A percentile compares a stretch with the other conserved stretches of the same genome.
Evolutionary conservation across 2,113 vertebrate species (phyloP).

Genomic region (Alligator sinensis): DNA sequence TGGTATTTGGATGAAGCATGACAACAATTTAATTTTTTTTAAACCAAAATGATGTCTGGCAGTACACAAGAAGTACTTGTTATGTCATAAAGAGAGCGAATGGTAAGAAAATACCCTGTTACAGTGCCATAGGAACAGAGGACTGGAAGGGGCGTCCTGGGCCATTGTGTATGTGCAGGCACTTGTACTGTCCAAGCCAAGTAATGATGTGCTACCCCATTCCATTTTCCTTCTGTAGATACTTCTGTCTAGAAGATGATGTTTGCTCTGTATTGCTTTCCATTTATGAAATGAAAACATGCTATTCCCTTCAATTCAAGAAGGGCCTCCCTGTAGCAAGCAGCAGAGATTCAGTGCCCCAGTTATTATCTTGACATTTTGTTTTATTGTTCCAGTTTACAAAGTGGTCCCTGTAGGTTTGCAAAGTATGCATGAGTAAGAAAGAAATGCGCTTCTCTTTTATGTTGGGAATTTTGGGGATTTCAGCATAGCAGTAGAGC

Average conservation of each 20-base stretch:
- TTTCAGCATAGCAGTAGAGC: not conserved
- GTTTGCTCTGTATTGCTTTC: not conserved
- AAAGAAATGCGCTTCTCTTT: constrained; percentile 18
- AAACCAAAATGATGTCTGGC: not conserved
- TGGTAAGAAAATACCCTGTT: not conserved
- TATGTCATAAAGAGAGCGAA: not conserved
- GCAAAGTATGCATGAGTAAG: constrained; percentile 57
- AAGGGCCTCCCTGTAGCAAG: not conserved
- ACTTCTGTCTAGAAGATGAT: not conserved
- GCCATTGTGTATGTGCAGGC: too few species aligned
- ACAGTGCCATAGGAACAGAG: too few species aligned
- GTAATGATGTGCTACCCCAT: not conserved
- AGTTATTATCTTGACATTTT: constrained; percentile 65
- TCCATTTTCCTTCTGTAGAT: not conserved
- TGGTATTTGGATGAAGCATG: not conserved
- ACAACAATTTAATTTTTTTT: too few species aligned
- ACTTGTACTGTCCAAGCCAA: not conserved
- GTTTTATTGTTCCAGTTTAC: constrained; percentile 49
- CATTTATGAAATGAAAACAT: constrained; percentile 6
- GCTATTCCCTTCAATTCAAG: not conserved
- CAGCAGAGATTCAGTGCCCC: not conserved
- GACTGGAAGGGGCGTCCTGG: too few species aligned
- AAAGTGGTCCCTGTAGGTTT: constrained; percentile 14
- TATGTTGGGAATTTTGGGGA: not conserved
- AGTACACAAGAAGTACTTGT: not conserved